phyloP scores from a whole-genome alignment of 2,888 invertebrate species.

The Lasioglossum villosulum region DNA sequence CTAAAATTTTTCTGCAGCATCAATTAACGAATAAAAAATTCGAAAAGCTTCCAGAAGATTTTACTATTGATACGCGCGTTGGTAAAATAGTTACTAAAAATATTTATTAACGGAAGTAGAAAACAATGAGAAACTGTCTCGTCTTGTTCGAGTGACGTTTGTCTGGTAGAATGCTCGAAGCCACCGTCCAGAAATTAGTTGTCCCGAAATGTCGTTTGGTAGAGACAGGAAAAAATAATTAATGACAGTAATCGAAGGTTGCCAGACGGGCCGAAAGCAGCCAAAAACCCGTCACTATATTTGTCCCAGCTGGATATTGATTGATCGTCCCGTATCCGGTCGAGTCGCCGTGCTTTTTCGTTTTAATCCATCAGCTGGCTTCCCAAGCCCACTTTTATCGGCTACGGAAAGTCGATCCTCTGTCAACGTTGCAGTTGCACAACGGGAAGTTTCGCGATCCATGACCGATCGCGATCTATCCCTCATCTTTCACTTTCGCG shows the following conservation, averaged over 20 bases:
- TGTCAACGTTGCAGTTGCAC: not conserved
- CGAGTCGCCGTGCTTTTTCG: conserved; percentile 1
- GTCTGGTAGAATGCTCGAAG: not conserved
- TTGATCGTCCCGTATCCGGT: not conserved
- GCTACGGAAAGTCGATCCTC: not conserved
- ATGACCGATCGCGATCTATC: conserved; percentile 28
- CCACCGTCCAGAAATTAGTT: not conserved
- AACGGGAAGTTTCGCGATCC: conserved; percentile 29
- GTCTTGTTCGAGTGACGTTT: not conserved
- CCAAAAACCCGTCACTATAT: not conserved
- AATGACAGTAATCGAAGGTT: not conserved
- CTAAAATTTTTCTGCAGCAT: not conserved
- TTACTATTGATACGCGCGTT: no score
- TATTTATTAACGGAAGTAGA: not conserved
- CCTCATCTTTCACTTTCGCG: not conserved
- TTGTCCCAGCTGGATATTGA: not conserved
- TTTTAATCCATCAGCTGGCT: conserved; percentile 4
- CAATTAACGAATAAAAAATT: not conserved
- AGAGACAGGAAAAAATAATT: not conserved
- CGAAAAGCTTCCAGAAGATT: no score
- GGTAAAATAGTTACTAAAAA: no score
- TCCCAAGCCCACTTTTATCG: not conserved
- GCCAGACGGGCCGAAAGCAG: not conserved
- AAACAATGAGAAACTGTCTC: not conserved
- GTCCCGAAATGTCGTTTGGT: not conserved